A percentile compares a stretch with the other conserved stretches of the same genome.
These are phyloP conservation scores for Hermaeophaga mercurialis DNA, from an alignment of 2,888 invertebrate genomes.

Conservation along the genomic window DNA sequence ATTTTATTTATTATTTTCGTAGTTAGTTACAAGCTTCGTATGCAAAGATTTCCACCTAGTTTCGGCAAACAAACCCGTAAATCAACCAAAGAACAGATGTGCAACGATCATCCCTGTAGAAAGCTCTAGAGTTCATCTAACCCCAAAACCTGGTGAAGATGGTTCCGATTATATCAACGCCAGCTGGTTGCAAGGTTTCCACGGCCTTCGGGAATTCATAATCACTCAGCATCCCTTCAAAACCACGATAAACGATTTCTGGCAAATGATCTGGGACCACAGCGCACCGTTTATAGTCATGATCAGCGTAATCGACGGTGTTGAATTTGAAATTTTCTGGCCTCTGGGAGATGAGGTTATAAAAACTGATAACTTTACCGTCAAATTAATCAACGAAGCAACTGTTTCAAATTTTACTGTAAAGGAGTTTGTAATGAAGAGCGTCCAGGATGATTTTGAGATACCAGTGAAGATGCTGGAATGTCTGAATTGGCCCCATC, in stretches of 20 bases:
- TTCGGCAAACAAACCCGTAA: conserved; percentile 84
- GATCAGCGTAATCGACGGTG: conserved; percentile 75
- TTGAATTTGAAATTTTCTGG: conserved; percentile 87
- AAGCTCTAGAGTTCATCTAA: conserved; percentile 85
- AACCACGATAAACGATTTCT: conserved; percentile 79
- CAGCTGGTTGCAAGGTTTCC: conserved; percentile 86
- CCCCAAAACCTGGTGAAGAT: conserved; percentile 91
- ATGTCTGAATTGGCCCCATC: conserved; percentile 83
- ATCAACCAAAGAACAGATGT: conserved; percentile 85
- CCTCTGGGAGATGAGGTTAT: conserved; percentile 79
- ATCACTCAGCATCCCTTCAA: conserved; percentile 92
- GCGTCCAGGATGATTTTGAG: conserved; percentile 94
- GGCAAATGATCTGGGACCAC: conserved; percentile 98
- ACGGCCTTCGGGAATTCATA: conserved; percentile 88
- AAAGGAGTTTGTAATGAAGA: conserved; percentile 80
- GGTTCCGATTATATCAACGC: conserved; percentile 92
- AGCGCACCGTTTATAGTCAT: conserved; percentile 85
- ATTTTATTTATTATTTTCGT: conserved; percentile 38
- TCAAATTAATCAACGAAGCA: conserved; percentile 74
- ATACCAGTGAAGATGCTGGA: conserved; percentile 82
- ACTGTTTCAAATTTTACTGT: conserved; percentile 60
- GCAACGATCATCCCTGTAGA: conserved; percentile 82
- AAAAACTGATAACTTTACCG: conserved; percentile 76
- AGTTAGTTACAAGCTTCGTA: conserved; percentile 83
- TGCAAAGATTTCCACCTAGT: conserved; percentile 86